These are phyloP conservation scores for Phaetusa simplex DNA, from an alignment of 2,113 vertebrate species.

Conservation along the genomic window DNA sequence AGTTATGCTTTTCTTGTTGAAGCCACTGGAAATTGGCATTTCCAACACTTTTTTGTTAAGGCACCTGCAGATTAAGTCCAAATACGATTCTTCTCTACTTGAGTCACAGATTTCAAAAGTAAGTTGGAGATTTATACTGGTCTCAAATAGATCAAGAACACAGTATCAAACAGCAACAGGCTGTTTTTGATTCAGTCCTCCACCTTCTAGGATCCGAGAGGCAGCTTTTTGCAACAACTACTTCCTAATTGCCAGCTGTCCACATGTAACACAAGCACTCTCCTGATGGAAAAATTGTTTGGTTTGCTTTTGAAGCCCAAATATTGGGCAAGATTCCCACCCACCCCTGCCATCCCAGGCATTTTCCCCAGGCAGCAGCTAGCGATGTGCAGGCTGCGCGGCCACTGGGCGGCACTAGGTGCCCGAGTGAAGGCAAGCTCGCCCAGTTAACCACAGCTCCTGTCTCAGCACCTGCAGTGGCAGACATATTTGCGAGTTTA, in stretches of 20 bases:
- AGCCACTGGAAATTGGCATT: background rate
- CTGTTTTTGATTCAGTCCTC: background rate
- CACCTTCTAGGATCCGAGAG: background rate
- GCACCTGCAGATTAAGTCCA: background rate
- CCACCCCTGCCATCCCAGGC: background rate
- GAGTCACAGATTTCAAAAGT: background rate
- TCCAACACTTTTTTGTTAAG: background rate
- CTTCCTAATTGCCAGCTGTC: background rate
- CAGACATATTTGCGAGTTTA: background rate
- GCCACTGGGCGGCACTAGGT: constrained; percentile 13
- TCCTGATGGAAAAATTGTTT: background rate
- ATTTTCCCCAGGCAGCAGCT: background rate
- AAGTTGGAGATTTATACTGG: background rate
- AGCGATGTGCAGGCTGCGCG: background rate
- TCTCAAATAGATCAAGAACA: background rate
- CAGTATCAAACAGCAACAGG: background rate
- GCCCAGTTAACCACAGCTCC: background rate
- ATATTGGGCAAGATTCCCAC: background rate
- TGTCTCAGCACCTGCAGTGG: background rate
- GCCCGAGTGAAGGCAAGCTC: background rate
- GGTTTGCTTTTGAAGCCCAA: background rate
- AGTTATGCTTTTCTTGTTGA: background rate
- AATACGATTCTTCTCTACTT: background rate
- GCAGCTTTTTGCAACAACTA: background rate
- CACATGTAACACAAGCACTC: background rate